Base-by-base conservation (phyloP, 2,888 invertebrate genomes). In the Drosophila phalerata region DNA sequence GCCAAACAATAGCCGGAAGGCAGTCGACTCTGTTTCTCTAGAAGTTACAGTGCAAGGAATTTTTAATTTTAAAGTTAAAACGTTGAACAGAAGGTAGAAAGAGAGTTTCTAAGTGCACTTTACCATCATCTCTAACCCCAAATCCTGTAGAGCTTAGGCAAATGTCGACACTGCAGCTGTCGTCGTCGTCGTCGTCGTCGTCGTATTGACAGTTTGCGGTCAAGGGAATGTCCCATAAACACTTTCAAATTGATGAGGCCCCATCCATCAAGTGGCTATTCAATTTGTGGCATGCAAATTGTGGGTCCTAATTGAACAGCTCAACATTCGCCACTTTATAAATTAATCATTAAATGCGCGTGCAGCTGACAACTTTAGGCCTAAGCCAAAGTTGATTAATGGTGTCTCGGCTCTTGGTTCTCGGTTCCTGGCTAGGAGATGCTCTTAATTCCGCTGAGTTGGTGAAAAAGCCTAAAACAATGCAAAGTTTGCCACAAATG, bases 181-280 rank as follows among this genome's bases (percentile, higher is more conserved):
- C 69, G 69, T 43, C 28, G 5, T 49, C n/a, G 58, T 69, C 28
- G 34, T 43, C 37, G 17, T n/a, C 9, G 28, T 28, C 10, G 67
- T 72, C 73, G 76, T 76, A 89, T 85, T 82, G 89, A 87, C 85
- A 88, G 89, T 58, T 77, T 86, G 85, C 73, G 85, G 86, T 88
- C 86, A 82, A 73, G 79, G 68, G 49, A 65, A 48, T 68, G 49
- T 38, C 66, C 73, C 82, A 77, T 79, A 84, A 85, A 83, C 79
- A 87, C 83, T 91, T 83, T 74, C 77, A 82, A 85, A 90, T 91
- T 90, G 91, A 91, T 91, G 88, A 85, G 85, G 49, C 68, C 51
- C 69, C 82, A 91, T 91, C 91, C 90, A 91, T 91, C 91, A 91
- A 81, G 47, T 28, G 32, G 58, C 68, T n/a, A 57, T 49, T 62